phyloP scores from a whole-genome alignment of 53 echinoderm and acorn worm species.

The Apostichopus leukothele region DNA sequence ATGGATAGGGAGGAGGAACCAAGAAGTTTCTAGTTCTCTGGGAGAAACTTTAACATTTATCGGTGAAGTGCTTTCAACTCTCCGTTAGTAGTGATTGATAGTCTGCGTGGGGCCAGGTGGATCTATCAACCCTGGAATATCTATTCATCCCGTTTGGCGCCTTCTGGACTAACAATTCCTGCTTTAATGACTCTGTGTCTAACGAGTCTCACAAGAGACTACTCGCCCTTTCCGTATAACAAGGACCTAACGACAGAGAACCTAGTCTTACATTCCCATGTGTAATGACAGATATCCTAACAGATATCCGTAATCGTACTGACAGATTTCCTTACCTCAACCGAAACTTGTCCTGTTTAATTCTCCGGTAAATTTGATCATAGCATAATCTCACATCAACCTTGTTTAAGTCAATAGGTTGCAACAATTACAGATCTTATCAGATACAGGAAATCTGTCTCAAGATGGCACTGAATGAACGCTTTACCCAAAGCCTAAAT shows the following conservation, averaged over 20 bases:
- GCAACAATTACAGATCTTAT: no score
- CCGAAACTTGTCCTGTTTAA: not conserved
- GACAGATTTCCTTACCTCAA: constrained; percentile 26
- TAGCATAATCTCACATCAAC: no score
- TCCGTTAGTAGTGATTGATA: not conserved
- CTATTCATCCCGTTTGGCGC: constrained; percentile 48
- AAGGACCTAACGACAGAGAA: constrained; percentile 26
- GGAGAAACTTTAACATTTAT: no score
- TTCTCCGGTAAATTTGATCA: not conserved
- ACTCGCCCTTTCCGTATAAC: constrained; percentile 6
- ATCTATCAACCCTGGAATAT: constrained; percentile 23
- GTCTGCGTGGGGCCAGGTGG: constrained; percentile 13
- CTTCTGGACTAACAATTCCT: constrained; percentile 49
- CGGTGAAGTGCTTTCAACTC: constrained; percentile 48
- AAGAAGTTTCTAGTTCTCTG: no score
- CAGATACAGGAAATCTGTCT: no score
- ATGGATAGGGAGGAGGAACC: no score
- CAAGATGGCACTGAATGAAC: no score
- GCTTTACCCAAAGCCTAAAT: no score
- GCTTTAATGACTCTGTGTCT: constrained; percentile 9
- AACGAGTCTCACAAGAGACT: constrained; percentile 20
- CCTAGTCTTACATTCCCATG: constrained; percentile 37
- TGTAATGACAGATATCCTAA: constrained; percentile 45
- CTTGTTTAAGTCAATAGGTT: no score
- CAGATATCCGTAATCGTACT: constrained; percentile 34